Evolutionary conservation across 2,113 vertebrate species (phyloP), one percentile per base, ranked within the genome.

Genomic region (Grammomys dolichurus): DNA sequence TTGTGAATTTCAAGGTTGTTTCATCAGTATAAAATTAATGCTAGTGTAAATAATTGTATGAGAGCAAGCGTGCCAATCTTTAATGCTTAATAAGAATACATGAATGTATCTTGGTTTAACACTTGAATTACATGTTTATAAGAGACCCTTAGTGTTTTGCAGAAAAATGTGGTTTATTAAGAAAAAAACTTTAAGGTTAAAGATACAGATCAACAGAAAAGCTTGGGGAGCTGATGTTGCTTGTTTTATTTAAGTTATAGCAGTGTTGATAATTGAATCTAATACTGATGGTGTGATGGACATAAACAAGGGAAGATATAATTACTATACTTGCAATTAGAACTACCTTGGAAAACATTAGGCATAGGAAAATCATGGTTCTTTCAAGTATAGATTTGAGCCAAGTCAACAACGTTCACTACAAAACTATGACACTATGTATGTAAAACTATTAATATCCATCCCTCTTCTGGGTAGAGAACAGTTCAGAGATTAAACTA

Each of bases 101-200:
- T 40, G 36, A 17, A 72, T 77, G 65, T 93, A 72, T 76, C 95
- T 95, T 33, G 46, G 8, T 22, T 87, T 92, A 91, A 70, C 8
- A 93, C 4, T 58, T 81, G 28, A 46, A 86, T 87, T 54, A 80
- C 87, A 70, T 92, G 9, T n/a, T 90, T 72, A 85, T 56, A 91
- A 17, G 54, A 6, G 0, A 56, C 73, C 36, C 43, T 40, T 26
- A 26, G 22, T 56, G 3, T 72, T 70, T 56, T 72, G 20, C 13
- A 56, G 36, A 87, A 56, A 87, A 51, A 48, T 87, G 6, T 5
- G 4, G 20, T 54, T 72, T n/a, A 28, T 87, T 48, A 56, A 11
- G 13, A n/a, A 58, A 24, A 87, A 48, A 20, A 6, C 20, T 67
- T 12, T 87, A 73, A 88, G 2, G 3, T 13, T 56, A 88, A 24